Evolutionary conservation across 2,888 invertebrate species (phyloP), one percentile per base, ranked within the genome.

Genomic region (Tineola bisselliella): DNA sequence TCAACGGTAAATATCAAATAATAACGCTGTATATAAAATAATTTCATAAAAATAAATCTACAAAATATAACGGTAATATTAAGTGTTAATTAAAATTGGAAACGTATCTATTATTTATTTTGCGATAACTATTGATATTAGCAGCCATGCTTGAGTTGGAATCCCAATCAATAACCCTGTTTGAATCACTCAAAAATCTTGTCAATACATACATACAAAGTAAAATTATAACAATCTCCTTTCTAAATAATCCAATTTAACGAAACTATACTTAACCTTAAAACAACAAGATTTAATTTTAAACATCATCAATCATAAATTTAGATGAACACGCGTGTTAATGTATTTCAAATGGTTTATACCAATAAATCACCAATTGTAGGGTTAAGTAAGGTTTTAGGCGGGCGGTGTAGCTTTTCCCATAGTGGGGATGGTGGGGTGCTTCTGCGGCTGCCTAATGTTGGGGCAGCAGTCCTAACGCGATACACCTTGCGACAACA

Each of bases 401-500:
- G 48, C 48, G 58, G 58, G 33, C 33, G 58, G 33, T 30, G 25
- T 33, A 56, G 56, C 25, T 56, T 56, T 56, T 25, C 19, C 25
- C 17, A 25, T 25, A 54, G 54, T 25, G 54, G 54, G 54, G 54
- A 54, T 31, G 18, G 33, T 60, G 11, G 61, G 1, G 18, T 75
- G 63, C 59, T 63, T 63, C 71, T 64, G 52, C 63, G 13, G 38
- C 59, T 61, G 54, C 59, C 62, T 13, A 33, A 48, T 25, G 52
- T 48, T 62, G 60, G 61, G 30, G 64, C 63, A 67, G 63, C 84
- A 86, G 84, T 86, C 76, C 76, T 67, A 73, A 70, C 83, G 84
- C 82, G 81, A 72, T 81, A 73, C 73, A 72, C 75, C 73, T 73
- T 76, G 84, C 82, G 83, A 75, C 78, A 77, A 76, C 84, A 87